Evolutionary conservation across 1,140 invertebrate species (phyloP), one percentile per base, ranked within the genome.

Genomic region (Sarcophaga peregrina): DNA sequence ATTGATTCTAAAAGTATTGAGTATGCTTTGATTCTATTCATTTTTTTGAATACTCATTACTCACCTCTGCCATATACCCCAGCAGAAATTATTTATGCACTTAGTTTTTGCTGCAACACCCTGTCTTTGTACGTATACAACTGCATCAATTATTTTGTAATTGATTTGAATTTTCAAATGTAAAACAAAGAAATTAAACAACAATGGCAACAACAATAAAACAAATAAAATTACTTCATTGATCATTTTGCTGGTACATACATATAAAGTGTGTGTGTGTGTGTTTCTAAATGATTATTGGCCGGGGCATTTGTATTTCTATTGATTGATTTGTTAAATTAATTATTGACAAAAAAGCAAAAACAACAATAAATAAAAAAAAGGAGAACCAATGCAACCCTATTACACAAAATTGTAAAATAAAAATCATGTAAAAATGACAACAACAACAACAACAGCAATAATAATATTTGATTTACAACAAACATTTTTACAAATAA

Each of bases 241-340:
- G 54, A 15, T n/a, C 15, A n/a, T 58, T 58, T n/a, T 58, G 3
- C 0, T 58, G 54, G 54, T 58, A 37, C 25, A n/a, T 58, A n/a
- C n/a, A n/a, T 68, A 10, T 62, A 7, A 2, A 37, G 25, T 68
- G 62, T 20, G 62, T 58, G 54, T n/a, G 54, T 15, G 54, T 58
- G n/a, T 58, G 25, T 58, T 5, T 58, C 52, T 58, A 58, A 58
- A 58, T 58, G 4, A 58, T 58, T 58, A 58, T 15, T 58, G 54
- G 54, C 54, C 15, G 15, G 25, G 54, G 54, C 54, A n/a, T 58
- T 58, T 13, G 13, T n/a, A 58, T 68, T 25, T 13, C 13, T n/a
- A 15, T 20, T 25, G 62, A 68, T 68, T 68, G 62, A 68, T 68
- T 68, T 68, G 62, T 68, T 68, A 68, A 68, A 68, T 68, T 68